These are phyloP conservation scores for Bothrops jararaca DNA, from an alignment of 2,113 vertebrate genomes.

Conservation along the genomic window DNA sequence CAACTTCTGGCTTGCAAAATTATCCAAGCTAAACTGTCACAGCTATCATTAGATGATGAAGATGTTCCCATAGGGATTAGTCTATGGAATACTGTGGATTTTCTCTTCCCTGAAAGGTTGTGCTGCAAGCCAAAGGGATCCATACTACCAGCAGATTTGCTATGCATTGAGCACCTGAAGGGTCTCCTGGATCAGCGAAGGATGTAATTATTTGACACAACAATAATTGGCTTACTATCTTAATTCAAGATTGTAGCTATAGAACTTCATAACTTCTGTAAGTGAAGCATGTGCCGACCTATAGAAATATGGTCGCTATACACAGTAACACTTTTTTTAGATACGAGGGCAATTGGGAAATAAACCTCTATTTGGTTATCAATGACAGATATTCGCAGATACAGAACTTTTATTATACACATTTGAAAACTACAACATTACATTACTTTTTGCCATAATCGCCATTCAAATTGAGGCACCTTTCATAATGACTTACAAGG, in stretches of 20 bases:
- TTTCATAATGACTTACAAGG: too few species aligned
- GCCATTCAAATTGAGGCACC: too few species aligned
- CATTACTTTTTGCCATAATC: too few species aligned
- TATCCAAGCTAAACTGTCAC: conserved; percentile 96
- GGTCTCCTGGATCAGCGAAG: not conserved
- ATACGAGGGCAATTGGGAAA: too few species aligned
- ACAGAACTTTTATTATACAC: too few species aligned
- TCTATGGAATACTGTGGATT: conserved; percentile 76
- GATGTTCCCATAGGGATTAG: conserved; percentile 90
- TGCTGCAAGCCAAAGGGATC: conserved; percentile 50
- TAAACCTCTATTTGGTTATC: too few species aligned
- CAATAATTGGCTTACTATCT: not conserved
- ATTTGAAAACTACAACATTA: too few species aligned
- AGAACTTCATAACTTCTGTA: not conserved
- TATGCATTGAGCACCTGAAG: not conserved
- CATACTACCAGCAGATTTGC: not conserved
- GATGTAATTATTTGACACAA: not conserved
- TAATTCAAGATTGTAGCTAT: not conserved
- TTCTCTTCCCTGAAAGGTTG: conserved; percentile 57
- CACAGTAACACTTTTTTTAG: not conserved
- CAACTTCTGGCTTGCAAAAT: conserved; percentile 80
- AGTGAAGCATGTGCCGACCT: not conserved
- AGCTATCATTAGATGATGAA: conserved; percentile 91
- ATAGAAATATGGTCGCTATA: not conserved
- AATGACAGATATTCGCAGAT: too few species aligned